Evolutionary conservation across 1,140 invertebrate species (phyloP), one percentile per base, ranked within the genome.

Genomic region (Drosophila jambulina): DNA sequence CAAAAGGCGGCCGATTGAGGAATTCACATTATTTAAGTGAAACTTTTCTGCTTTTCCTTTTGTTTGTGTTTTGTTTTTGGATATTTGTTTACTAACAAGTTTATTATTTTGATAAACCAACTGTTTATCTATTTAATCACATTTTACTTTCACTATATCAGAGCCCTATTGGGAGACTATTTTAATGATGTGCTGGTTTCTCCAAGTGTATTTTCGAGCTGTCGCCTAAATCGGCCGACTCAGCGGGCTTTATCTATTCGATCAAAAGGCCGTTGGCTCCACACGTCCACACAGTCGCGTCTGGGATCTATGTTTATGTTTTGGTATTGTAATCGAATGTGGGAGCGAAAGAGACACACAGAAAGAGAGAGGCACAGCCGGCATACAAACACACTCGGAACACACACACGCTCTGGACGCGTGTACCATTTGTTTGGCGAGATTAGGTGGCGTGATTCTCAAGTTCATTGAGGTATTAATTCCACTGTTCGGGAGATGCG

Each of bases 361-460:
- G 60, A 45, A n/a, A 25, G 27, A 78, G 21, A 19, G 23, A 46
- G 12, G 43, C 49, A 56, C 64, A 60, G n/a, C 23, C 46, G 49
- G 49, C 56, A 68, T 19, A 45, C 72, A 53, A 13, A 53, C 27
- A 67, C 32, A 65, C 48, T 17, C n/a, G 0, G 53, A 19, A 57
- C 56, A 62, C 59, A 68, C 43, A 51, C 78, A 85, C 62, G 67
- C 67, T 64, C 38, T 49, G 54, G 68, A 88, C 83, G 83, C 83
- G 71, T 86, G 80, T 83, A 63, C 80, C 78, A 83, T 83, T 80
- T 80, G 76, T 88, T 74, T 78, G 72, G 83, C 58, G 79, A 86
- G 91, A 91, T 82, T 84, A 87, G 85, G 90, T 91, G 90, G 90
- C 90, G 90, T 91, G 90, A 91, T 91, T 91, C 78, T 85, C 90